phyloP scores from a whole-genome alignment of 2,113 vertebrate genomes.

The Psephotus haematonotus region DNA sequence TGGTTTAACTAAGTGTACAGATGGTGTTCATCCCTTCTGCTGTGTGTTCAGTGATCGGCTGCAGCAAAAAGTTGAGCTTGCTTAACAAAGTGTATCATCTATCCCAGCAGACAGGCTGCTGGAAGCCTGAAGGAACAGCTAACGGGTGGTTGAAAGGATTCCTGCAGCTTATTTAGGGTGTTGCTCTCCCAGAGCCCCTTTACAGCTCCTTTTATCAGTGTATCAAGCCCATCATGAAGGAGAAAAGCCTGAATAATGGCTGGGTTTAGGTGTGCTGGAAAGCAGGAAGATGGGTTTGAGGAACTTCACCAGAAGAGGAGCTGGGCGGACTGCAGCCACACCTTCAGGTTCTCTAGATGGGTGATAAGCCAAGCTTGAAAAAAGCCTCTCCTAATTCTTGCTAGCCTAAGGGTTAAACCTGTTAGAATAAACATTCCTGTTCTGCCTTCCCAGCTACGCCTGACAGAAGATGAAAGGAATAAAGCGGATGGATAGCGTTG shows the following conservation, averaged over 20 bases:
- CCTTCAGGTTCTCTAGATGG: background rate
- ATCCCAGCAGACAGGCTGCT: accelerated
- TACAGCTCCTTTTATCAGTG: background rate
- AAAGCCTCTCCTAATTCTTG: background rate
- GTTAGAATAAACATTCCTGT: background rate
- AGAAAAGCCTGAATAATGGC: background rate
- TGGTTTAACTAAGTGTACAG: background rate
- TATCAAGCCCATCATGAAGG: background rate
- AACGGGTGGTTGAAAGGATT: background rate
- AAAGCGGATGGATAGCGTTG: background rate
- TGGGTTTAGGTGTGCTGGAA: background rate
- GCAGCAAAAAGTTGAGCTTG: background rate
- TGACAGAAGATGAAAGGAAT: background rate
- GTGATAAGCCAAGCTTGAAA: background rate
- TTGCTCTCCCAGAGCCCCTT: background rate
- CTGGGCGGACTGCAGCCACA: accelerated
- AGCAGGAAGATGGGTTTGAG: background rate
- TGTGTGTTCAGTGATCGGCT: accelerated
- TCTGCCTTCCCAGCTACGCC: background rate
- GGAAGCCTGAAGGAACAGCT: background rate
- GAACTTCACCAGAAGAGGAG: background rate
- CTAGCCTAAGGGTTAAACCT: background rate
- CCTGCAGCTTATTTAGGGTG: background rate
- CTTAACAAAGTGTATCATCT: background rate
- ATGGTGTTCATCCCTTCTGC: background rate